Percentiles rank a stretch among this genome's conserved stretches.
These are phyloP conservation scores for Nannoperca australis DNA, from an alignment of 2,797 vertebrate species.

Conservation along the genomic window DNA sequence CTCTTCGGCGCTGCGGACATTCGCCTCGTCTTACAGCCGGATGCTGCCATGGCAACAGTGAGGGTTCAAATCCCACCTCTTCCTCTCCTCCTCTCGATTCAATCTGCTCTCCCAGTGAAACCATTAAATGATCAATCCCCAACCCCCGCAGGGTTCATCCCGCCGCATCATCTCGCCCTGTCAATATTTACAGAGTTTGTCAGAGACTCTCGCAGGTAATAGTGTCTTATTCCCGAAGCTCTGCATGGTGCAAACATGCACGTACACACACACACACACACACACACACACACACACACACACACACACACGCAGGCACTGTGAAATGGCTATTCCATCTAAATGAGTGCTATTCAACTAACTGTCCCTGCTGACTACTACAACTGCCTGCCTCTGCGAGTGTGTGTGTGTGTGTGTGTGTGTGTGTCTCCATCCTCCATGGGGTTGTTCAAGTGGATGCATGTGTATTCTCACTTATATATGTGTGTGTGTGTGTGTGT, in stretches of 20 bases:
- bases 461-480: not conserved
- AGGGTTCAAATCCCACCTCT: constrained; percentile 71
- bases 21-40: constrained; percentile 40
- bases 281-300: constrained; percentile 36
- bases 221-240: constrained; percentile 76
- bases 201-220: constrained; percentile 74
- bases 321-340: constrained; percentile 65
- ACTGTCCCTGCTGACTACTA: constrained; percentile 62
- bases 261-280: too few relatives aligned
- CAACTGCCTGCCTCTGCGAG: constrained; percentile 33
- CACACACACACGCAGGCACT: constrained; percentile 14
- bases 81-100: constrained; percentile 51
- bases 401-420: constrained; percentile 8
- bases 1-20: constrained; percentile 23
- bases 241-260: constrained; percentile 29
- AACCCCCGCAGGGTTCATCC: constrained; percentile 68
- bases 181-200: constrained; percentile 80
- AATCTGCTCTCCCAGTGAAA: constrained; percentile 76
- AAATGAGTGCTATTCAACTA: constrained; percentile 74
- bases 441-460: constrained; percentile 29
- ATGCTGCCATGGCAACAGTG: constrained; percentile 74
- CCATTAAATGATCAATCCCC: constrained; percentile 77
- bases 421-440: constrained; percentile 20
- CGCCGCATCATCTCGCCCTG: constrained; percentile 60
- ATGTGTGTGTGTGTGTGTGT: constrained; percentile 4